A percentile compares a stretch with the other conserved stretches of the same genome.
phyloP scores from a whole-genome alignment of 2,113 vertebrate genomes.

The Gobiocypris rarus region DNA sequence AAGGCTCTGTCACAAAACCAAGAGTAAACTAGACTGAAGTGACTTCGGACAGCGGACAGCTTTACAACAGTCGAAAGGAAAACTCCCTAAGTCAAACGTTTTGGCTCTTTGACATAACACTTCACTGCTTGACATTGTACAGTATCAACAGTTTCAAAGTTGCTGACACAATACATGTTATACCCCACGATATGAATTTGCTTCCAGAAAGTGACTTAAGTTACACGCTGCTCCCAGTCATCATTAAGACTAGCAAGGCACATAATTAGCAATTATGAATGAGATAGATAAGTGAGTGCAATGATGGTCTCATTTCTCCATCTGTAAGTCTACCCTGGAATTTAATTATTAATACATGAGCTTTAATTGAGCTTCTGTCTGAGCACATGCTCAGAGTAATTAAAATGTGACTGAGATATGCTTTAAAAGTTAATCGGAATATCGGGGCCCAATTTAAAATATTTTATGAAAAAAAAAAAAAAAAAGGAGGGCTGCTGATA shows the following conservation, averaged over 20 bases:
- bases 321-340: slow-evolving; percentile 51
- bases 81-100: background rate
- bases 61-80: background rate
- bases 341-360: slow-evolving; percentile 61
- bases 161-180: slow-evolving; percentile 30
- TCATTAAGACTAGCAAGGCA: slow-evolving; percentile 53
- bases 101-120: background rate
- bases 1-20: too few species aligned
- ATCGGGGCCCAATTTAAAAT: slow-evolving; percentile 47
- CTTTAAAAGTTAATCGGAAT: slow-evolving; percentile 58
- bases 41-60: too few species aligned
- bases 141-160: background rate
- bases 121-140: background rate
- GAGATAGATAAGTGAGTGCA: slow-evolving; percentile 54
- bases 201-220: slow-evolving; percentile 27
- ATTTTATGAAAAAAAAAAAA: slow-evolving; percentile 42
- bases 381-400: slow-evolving; percentile 57
- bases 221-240: slow-evolving; percentile 30
- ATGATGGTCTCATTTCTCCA: slow-evolving; percentile 52
- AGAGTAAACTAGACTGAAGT: too few species aligned
- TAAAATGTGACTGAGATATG: slow-evolving; percentile 59
- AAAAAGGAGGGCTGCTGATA: background rate
- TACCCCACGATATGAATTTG: background rate
- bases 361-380: slow-evolving; percentile 61
- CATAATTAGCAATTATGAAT: slow-evolving; percentile 56